Conservation (phyloP, 2,113 vertebrate species). For the Cinclus mexicanus region DNA sequence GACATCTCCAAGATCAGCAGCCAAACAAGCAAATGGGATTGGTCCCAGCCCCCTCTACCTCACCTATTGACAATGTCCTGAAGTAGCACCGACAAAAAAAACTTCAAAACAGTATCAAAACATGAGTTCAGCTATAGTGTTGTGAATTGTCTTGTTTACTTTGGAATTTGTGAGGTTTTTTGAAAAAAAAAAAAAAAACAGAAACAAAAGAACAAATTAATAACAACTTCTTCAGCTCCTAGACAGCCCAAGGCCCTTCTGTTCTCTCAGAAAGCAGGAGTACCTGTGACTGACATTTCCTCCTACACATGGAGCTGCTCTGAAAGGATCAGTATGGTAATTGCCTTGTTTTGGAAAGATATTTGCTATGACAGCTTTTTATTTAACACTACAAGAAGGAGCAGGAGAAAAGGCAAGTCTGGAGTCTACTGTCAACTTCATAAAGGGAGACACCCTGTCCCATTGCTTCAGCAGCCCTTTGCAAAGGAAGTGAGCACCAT, state of each 20-base stretch:
- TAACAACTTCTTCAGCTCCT: neutral
- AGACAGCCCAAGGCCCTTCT: neutral
- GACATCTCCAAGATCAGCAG: neutral
- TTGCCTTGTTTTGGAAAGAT: slow-evolving; percentile 21
- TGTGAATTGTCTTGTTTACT: neutral
- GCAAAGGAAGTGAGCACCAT: neutral
- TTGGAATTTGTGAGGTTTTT: neutral
- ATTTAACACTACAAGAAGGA: neutral
- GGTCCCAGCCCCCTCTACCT: neutral
- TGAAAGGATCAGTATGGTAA: neutral
- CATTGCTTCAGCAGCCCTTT: neutral
- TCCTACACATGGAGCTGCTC: neutral
- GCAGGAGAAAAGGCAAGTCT: neutral
- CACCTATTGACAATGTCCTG: neutral
- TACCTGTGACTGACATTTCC: neutral
- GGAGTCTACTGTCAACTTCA: neutral
- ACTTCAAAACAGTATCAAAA: neutral
- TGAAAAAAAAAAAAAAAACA: neutral
- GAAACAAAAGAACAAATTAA: neutral
- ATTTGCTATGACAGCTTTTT: neutral
- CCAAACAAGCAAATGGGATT: neutral
- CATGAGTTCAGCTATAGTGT: neutral
- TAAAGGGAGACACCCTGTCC: neutral
- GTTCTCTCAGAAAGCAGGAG: neutral
- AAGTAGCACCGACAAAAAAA: neutral